These are phyloP conservation scores for Nyctereutes procyonoides DNA, from an alignment of 2,113 vertebrate species.

Conservation along the genomic window DNA sequence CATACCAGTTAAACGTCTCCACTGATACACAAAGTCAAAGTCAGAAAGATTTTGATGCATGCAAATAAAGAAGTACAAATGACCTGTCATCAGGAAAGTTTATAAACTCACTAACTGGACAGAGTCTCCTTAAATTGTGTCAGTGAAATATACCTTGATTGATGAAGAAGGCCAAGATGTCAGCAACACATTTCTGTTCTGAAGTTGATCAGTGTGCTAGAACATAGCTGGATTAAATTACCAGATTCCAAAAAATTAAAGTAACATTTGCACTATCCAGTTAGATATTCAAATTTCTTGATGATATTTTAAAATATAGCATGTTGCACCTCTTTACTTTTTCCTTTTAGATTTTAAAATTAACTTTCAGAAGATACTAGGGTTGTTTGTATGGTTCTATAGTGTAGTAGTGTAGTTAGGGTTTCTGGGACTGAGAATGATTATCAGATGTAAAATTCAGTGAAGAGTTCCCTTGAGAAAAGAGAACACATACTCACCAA, in stretches of 20 bases:
- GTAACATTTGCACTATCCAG: not conserved
- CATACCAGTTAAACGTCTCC: not conserved
- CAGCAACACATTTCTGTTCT: not conserved
- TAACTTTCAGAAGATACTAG: not conserved
- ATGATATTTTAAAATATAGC: not conserved
- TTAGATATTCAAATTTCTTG: not conserved
- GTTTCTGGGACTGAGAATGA: slow-evolving; percentile 11
- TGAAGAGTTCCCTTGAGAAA: not conserved
- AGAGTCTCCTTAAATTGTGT: not conserved
- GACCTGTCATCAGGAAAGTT: not conserved
- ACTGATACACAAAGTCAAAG: slow-evolving; percentile 20
- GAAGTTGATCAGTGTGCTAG: not conserved
- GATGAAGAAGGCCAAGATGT: not conserved
- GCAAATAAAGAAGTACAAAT: not conserved
- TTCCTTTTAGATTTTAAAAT: not conserved
- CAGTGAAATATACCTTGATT: not conserved
- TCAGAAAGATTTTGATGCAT: slow-evolving; percentile 27
- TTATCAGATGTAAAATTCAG: not conserved
- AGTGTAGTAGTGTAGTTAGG: not conserved
- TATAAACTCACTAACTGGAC: not conserved
- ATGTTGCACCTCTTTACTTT: not conserved
- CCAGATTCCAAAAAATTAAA: slow-evolving; percentile 47
- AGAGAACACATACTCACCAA: slow-evolving; percentile 24
- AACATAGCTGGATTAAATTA: not conserved
- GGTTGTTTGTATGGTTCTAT: not conserved